A percentile compares a stretch with the other conserved stretches of the same genome.
Conservation (phyloP, 2,113 vertebrate genomes). For the Mus musculus region GRCm39 chr17:59086501-59087000, state of each 20-base stretch:
- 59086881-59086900: slow-evolving; percentile 80
- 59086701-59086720: too few species aligned
- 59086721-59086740: neutral
- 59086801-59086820: neutral
- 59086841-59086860: neutral
- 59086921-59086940: slow-evolving; percentile 81
- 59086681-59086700: too few species aligned
- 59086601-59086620: too few species aligned
- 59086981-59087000: slow-evolving; percentile 47
- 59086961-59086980: slow-evolving; percentile 51
- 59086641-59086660: too few species aligned
- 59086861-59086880: neutral
- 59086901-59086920: slow-evolving; percentile 85
- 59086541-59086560: too few species aligned
- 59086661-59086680: too few species aligned
- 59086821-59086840: neutral
- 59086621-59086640: too few species aligned
- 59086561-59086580: too few species aligned
- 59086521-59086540: too few species aligned
- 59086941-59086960: slow-evolving; percentile 73
- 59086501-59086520: too few species aligned
- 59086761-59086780: neutral
- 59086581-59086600: too few species aligned
- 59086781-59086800: neutral
- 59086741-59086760: neutral